Base-by-base conservation (phyloP, 2,888 invertebrate genomes). In the Dolichomitus sp. region DNA sequence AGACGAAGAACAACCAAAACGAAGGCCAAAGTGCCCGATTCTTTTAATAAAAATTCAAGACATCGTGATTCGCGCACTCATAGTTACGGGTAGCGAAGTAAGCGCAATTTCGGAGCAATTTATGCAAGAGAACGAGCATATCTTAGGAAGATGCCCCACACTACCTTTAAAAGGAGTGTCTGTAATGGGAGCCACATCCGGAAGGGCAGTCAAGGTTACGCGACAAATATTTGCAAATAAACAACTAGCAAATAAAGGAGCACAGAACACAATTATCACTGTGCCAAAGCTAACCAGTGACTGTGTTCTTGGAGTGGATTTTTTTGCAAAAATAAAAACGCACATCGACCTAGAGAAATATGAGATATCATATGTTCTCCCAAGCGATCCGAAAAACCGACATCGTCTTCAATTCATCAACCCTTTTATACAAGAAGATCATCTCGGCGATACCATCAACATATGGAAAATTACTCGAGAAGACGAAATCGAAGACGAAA, bases 151-250 rank as follows among this genome's bases (percentile, higher is more conserved):
- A n/a, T 63, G 80, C 6, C 52, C 6, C 6, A 50, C 50, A 4
- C 45, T 54, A 5, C 70, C 70, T 0, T 27, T 70, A 0, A 57
- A 42, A 0, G 42, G 57, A 1, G 40, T 70, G 4, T 4, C 40
- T 19, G 76, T 70, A 45, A 11, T 12, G 19, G 70, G 57, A 12
- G 70, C 70, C 1, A 57, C 30, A 42, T 19, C 54, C 23, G 57
- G 57, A 7, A 70, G 27, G 27, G 42, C 70, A 14, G n/a, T 12
- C 1, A 40, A 45, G 27, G 57, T 70, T 7, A 27, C 23, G 6
- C 12, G 23, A 57, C 70, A 70, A 23, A 9, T 70, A 40, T 45
- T 57, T 19, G 57, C 70, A 5, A 37, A 19, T 3, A 69, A 54
- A 11, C 7, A 54, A 12, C 7, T 52, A 17, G n/a, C 19, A 30